Evolutionary conservation across 2,888 invertebrate species (phyloP).

Genomic region (Crepidodera aurea): DNA sequence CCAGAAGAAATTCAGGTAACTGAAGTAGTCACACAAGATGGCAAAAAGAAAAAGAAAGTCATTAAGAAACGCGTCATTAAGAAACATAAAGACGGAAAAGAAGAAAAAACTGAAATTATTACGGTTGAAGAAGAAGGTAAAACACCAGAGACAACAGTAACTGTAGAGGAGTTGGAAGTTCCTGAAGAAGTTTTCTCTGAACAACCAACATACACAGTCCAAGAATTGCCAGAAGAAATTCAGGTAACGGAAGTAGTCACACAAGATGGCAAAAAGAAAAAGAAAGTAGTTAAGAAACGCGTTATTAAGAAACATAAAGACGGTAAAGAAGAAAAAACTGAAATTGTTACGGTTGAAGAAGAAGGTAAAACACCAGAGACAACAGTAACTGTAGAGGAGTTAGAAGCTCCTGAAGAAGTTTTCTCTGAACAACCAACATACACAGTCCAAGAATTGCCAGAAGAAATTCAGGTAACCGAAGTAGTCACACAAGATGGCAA

Average conservation of each 20-base stretch:
- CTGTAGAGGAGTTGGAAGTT: slow-evolving; percentile 47
- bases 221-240: slow-evolving; percentile 44
- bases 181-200: slow-evolving; percentile 50
- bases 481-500: slow-evolving; percentile 31
- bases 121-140: slow-evolving; percentile 55
- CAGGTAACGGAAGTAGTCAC: slow-evolving; percentile 42
- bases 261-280: slow-evolving; percentile 43
- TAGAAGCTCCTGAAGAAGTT: slow-evolving; percentile 40
- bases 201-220: slow-evolving; percentile 44
- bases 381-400: slow-evolving; percentile 49
- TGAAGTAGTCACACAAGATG: slow-evolving; percentile 46
- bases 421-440: slow-evolving; percentile 43
- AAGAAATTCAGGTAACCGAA: slow-evolving; percentile 27
- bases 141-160: slow-evolving; percentile 42
- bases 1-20: slow-evolving; percentile 40
- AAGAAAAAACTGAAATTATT: slow-evolving; percentile 49
- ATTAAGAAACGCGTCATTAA: slow-evolving; percentile 49
- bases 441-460: slow-evolving; percentile 33
- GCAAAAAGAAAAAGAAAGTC: slow-evolving; percentile 51
- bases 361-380: slow-evolving; percentile 38
- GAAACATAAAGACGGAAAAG: slow-evolving; percentile 48
- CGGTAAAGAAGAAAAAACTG: slow-evolving; percentile 50
- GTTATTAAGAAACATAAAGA: slow-evolving; percentile 53
- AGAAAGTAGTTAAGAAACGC: slow-evolving; percentile 62
- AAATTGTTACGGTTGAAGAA: slow-evolving; percentile 54